These are phyloP conservation scores for Ectropis grisescens DNA, from an alignment of 1,140 invertebrate genomes.

Conservation along the genomic window DNA sequence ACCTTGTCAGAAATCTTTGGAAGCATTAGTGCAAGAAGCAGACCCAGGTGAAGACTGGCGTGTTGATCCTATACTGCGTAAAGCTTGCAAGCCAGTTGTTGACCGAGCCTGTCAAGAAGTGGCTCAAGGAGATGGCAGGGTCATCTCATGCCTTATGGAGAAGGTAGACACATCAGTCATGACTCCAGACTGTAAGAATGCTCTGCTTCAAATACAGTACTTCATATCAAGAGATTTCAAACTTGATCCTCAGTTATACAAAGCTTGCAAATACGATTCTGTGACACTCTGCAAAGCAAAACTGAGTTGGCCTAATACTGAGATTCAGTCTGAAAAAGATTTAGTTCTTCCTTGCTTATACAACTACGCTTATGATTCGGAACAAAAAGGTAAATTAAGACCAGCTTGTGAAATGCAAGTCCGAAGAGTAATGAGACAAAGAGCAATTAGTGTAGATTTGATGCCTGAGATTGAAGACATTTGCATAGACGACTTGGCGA, in stretches of 20 bases:
- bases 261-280: conserved; percentile 90
- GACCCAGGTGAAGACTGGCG: conserved; percentile 93
- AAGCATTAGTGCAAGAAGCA: conserved; percentile 82
- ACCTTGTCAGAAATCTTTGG: conserved; percentile 80
- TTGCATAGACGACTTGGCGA: conserved; percentile 89
- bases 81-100: conserved; percentile 88
- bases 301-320: conserved; percentile 81
- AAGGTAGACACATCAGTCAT: conserved; percentile 88
- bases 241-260: conserved; percentile 91
- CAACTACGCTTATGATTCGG: conserved; percentile 84
- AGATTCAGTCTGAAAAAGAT: conserved; percentile 68
- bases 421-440: conserved; percentile 90
- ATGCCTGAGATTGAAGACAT: conserved; percentile 93
- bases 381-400: conserved; percentile 75
- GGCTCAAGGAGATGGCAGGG: conserved; percentile 77
- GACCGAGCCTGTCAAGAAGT: conserved; percentile 78
- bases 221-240: conserved; percentile 96
- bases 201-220: conserved; percentile 96
- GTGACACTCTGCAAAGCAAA: conserved; percentile 84
- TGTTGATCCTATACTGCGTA: conserved; percentile 89
- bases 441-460: conserved; percentile 92
- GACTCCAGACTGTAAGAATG: conserved; percentile 90
- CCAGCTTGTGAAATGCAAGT: conserved; percentile 84
- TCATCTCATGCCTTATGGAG: conserved; percentile 95
- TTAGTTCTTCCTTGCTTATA: conserved; percentile 94